Conservation (phyloP, 2,797 vertebrate species). For the Myoxocephalus aenaeus region DNA sequence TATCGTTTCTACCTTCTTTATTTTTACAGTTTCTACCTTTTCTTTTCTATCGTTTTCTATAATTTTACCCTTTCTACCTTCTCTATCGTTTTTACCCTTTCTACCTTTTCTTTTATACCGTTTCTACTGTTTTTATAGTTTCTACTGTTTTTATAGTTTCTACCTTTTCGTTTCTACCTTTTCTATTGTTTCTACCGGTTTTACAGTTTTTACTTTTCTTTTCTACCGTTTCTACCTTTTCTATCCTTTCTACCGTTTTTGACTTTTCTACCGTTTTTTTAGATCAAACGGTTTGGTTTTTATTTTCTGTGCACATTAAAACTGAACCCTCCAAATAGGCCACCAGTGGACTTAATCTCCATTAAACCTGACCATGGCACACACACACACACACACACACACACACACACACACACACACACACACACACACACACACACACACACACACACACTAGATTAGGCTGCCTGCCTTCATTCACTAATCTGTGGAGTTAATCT, state of each 20-base stretch:
- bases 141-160: no score
- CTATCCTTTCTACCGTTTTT: not conserved
- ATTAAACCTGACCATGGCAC: conserved; percentile 57
- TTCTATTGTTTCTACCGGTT: not conserved
- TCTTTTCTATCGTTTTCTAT: not conserved
- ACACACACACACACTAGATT: conserved; percentile 41
- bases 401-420: conserved; percentile 27
- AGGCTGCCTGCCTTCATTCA: conserved; percentile 62
- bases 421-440: conserved; percentile 24
- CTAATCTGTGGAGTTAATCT: conserved; percentile 72
- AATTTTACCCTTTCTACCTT: no score
- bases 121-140: no score
- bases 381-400: conserved; percentile 34
- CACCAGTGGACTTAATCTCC: conserved; percentile 52
- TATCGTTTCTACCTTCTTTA: no score
- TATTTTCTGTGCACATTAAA: conserved; percentile 3
- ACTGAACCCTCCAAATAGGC: conserved; percentile 50
- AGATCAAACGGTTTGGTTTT: not conserved
- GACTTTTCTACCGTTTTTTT: no score
- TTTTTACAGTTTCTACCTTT: no score
- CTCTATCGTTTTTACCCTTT: no score
- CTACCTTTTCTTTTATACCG: no score
- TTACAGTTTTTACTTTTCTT: no score
- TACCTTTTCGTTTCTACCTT: no score
- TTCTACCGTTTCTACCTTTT: not conserved